Evolutionary conservation across 1,140 invertebrate species (phyloP).

Genomic region (Parasteatoda tepidariorum): DNA sequence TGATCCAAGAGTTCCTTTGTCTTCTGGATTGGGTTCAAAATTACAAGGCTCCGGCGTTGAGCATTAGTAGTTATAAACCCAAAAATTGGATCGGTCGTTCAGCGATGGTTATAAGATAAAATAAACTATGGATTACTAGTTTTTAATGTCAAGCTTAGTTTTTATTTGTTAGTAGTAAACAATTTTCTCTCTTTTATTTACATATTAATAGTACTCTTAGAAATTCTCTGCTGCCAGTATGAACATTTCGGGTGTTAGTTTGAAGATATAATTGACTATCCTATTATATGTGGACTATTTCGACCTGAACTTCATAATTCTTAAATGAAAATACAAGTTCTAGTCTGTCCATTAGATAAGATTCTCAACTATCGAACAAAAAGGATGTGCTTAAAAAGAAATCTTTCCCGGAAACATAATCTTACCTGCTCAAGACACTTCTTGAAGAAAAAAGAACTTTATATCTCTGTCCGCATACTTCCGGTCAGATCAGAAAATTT

Average conservation of each 20-base stretch:
- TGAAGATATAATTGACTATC: not conserved
- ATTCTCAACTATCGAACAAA: not conserved
- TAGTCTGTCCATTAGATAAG: not conserved
- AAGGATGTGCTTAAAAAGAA: not conserved
- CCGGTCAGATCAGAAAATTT: no score
- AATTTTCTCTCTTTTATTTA: not conserved
- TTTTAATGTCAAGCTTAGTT: no score
- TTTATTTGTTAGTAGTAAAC: no score
- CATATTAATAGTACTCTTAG: not conserved
- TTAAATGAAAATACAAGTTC: not conserved
- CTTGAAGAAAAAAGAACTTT: not conserved
- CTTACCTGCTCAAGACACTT: not conserved
- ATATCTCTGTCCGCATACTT: not conserved
- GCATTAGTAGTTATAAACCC: no score
- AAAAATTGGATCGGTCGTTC: no score
- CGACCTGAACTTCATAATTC: not conserved
- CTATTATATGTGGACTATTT: not conserved
- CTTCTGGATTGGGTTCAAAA: no score
- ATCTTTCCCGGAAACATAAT: not conserved
- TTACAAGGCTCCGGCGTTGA: no score
- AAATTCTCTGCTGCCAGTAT: not conserved
- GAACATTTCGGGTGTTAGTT: not conserved
- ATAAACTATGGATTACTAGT: no score
- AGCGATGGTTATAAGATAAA: no score
- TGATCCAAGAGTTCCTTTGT: no score